Evolutionary conservation across 2,113 vertebrate genomes (phyloP).

Genomic region (Rhipidura dahli): DNA sequence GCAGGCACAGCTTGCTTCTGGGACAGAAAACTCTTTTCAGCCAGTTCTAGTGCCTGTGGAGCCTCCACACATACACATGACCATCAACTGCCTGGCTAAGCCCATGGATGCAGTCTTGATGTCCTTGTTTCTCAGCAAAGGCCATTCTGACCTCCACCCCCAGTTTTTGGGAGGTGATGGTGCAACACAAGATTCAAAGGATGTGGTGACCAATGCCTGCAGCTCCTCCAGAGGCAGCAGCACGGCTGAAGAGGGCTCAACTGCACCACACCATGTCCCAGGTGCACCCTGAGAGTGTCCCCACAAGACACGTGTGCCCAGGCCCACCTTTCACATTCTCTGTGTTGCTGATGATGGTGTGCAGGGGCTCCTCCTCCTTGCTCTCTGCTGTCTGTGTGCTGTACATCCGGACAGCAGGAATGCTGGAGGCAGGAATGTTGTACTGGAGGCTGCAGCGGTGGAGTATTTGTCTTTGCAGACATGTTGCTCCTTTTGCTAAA

Average conservation of each 20-base stretch:
- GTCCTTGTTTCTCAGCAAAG: background rate
- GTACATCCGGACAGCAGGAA: slow-evolving; percentile 50
- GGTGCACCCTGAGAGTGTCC: background rate
- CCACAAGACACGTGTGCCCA: rapidly evolving
- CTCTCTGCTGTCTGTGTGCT: slow-evolving; percentile 82
- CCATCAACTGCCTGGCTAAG: background rate
- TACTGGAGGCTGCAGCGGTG: background rate
- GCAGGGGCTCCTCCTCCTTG: slow-evolving; percentile 76
- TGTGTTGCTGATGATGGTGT: slow-evolving; percentile 83
- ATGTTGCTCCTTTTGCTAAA: slow-evolving; percentile 46
- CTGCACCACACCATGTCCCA: background rate
- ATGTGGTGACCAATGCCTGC: background rate
- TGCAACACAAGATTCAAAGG: background rate
- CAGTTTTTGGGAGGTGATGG: background rate
- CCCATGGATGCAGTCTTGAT: background rate
- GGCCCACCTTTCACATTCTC: slow-evolving; percentile 85
- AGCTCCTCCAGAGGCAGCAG: background rate
- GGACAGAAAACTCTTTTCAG: background rate
- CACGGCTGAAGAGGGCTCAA: background rate
- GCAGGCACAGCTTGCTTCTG: background rate
- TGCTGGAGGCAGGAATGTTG: background rate
- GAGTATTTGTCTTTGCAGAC: slow-evolving; percentile 9
- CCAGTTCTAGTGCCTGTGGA: background rate
- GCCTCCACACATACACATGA: background rate
- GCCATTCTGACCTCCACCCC: background rate